Conservation (phyloP, 2,113 vertebrate genomes). For the Chlorocebus sabaeus region DNA sequence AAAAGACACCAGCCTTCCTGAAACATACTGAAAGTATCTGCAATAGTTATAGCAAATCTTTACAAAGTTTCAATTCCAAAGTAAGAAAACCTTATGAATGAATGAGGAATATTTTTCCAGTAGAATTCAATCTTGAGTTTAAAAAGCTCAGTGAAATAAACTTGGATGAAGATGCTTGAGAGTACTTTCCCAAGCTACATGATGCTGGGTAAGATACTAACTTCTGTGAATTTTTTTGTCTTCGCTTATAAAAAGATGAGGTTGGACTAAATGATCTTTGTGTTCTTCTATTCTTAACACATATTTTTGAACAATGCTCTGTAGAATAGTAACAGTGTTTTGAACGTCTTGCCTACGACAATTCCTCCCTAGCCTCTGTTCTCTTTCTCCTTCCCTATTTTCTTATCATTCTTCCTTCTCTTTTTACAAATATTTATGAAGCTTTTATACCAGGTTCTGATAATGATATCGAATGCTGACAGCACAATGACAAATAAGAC, state of each 20-base stretch:
- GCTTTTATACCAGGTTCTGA: background rate
- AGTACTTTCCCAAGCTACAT: background rate
- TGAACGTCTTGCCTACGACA: background rate
- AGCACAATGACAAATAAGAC: background rate
- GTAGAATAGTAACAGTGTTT: background rate
- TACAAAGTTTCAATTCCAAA: slow-evolving; percentile 1
- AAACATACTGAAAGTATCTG: background rate
- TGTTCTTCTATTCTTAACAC: background rate
- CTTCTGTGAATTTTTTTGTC: background rate
- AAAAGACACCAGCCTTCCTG: background rate
- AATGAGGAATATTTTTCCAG: background rate
- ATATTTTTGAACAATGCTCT: background rate
- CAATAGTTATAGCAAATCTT: background rate
- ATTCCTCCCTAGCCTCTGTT: background rate
- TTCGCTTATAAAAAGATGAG: background rate
- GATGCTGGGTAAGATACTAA: background rate
- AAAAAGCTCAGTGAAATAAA: background rate
- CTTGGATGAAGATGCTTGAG: background rate
- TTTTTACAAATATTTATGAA: background rate
- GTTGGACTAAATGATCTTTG: background rate
- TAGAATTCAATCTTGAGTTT: background rate
- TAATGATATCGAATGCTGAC: background rate
- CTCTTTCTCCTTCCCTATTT: background rate
- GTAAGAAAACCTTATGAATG: background rate
- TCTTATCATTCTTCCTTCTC: background rate